Conservation (phyloP, 92 coral and sea anemone species). For the Siderastrea radians region DNA sequence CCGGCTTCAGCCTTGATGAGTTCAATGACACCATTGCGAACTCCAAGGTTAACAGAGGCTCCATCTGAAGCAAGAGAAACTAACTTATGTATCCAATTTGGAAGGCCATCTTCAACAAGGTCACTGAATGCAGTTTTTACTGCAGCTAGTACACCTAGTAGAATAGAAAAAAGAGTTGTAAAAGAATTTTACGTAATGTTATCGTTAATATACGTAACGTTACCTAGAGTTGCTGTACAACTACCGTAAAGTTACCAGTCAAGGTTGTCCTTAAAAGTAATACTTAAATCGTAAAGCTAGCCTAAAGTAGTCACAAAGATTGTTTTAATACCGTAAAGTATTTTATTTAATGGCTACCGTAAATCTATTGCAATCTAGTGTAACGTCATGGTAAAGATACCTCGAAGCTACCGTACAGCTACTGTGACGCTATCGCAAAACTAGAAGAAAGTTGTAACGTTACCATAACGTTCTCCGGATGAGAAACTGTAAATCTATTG, state of each 20-base stretch:
- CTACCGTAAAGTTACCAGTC: constrained; percentile 15
- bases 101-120: constrained; percentile 26
- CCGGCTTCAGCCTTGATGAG: constrained; percentile 21
- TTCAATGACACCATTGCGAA: constrained; percentile 44
- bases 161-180: constrained; percentile 25
- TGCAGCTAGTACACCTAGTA: constrained; percentile 50
- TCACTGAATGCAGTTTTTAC: constrained; percentile 32
- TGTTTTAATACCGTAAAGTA: neutral
- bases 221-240: neutral
- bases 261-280: neutral
- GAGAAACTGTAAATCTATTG: neutral
- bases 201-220: neutral
- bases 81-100: constrained; percentile 18
- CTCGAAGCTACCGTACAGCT: no score
- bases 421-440: neutral
- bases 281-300: no score
- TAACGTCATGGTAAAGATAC: no score
- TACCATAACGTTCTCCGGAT: no score
- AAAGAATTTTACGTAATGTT: no score
- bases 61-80: constrained; percentile 40
- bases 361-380: neutral
- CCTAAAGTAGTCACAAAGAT: neutral
- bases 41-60: constrained; percentile 34
- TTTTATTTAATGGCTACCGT: neutral
- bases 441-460: no score